Conservation (phyloP, 2,113 vertebrate species). For the Poeciliopsis occidentalis region DNA sequence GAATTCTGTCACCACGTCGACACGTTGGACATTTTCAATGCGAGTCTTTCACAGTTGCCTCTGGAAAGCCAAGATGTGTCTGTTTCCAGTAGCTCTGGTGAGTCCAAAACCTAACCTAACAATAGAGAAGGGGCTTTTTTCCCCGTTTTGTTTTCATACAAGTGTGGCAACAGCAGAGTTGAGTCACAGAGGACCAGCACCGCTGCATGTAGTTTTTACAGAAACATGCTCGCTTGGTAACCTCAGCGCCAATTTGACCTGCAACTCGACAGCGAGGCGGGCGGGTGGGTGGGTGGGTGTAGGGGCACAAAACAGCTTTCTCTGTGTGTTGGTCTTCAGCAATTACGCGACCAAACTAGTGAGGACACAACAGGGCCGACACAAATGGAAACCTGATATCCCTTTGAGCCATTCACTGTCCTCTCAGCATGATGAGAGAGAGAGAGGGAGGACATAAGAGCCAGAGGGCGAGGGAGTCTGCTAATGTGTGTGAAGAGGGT, state of each 20-base stretch:
- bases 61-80: slow-evolving; percentile 12
- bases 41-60: slow-evolving; percentile 12
- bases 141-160: slow-evolving; percentile 9
- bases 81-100: slow-evolving; percentile 33
- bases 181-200: slow-evolving; percentile 33
- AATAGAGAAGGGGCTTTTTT: slow-evolving; percentile 32
- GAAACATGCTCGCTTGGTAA: slow-evolving; percentile 15
- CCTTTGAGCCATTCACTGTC: slow-evolving; percentile 37
- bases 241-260: slow-evolving; percentile 4
- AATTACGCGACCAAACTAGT: slow-evolving; percentile 40
- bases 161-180: slow-evolving; percentile 32
- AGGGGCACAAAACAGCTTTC: slow-evolving; percentile 26
- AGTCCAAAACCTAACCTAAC: slow-evolving; percentile 20
- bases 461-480: neutral
- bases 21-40: slow-evolving; percentile 14
- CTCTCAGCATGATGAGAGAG: slow-evolving; percentile 3
- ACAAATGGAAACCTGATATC: slow-evolving; percentile 61
- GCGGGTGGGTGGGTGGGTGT: neutral
- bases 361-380: slow-evolving; percentile 54
- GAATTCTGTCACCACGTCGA: neutral
- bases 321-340: slow-evolving; percentile 52
- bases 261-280: neutral
- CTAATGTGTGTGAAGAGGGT: slow-evolving; percentile 7
- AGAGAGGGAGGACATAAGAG: neutral
- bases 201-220: neutral